These are phyloP conservation scores for Empidonax alnorum DNA, from an alignment of 2,113 vertebrate genomes.

Conservation along the genomic window DNA sequence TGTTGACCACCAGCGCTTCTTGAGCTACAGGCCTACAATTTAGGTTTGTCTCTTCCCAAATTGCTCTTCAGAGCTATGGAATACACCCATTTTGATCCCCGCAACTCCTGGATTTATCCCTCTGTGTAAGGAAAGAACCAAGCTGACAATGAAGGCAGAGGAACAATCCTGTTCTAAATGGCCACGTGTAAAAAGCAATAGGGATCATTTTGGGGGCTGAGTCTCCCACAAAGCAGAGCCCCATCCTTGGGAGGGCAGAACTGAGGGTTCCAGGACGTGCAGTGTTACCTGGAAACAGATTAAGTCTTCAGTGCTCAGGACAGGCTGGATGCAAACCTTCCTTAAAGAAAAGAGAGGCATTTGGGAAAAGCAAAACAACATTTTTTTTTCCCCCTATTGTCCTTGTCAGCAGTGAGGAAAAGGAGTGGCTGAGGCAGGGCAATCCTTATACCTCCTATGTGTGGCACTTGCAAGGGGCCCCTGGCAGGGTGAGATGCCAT, in stretches of 20 bases:
- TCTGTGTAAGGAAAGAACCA: background rate
- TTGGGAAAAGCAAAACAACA: background rate
- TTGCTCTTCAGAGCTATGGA: background rate
- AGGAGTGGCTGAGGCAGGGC: background rate
- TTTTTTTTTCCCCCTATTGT: background rate
- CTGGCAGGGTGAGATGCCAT: background rate
- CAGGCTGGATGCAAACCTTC: background rate
- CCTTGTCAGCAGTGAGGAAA: background rate
- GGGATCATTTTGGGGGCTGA: background rate
- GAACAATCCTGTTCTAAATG: background rate
- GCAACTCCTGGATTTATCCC: background rate
- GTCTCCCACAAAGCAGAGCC: background rate
- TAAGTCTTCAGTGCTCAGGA: background rate
- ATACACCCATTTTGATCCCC: background rate
- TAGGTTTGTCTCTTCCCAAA: background rate
- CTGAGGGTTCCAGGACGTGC: background rate
- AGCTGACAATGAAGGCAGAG: background rate
- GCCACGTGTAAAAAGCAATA: accelerated
- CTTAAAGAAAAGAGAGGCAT: background rate
- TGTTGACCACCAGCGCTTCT: background rate
- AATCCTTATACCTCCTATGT: background rate
- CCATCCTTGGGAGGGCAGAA: background rate
- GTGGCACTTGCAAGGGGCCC: background rate
- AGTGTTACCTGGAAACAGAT: background rate
- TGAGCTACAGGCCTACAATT: background rate